A percentile compares a stretch with the other conserved stretches of the same genome.
Evolutionary conservation across 2,888 invertebrate species (phyloP).

Genomic region (Fragum sueziense): DNA sequence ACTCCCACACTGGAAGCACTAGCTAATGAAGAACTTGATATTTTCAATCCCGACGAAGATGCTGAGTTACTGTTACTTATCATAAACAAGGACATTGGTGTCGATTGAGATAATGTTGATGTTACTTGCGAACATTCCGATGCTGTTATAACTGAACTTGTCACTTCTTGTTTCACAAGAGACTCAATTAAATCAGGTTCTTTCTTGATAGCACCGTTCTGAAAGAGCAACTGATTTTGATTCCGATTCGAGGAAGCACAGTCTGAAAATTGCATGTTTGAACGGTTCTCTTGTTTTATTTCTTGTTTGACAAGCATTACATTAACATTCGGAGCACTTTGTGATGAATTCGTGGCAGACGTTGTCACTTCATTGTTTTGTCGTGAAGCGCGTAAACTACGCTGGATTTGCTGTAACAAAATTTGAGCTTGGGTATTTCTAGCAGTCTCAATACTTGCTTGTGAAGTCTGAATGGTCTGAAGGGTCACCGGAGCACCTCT

Average conservation of each 20-base stretch:
- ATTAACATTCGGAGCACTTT: constrained; percentile 36
- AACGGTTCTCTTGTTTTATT: constrained; percentile 36
- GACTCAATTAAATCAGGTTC: constrained; percentile 46
- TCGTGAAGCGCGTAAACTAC: constrained; percentile 31
- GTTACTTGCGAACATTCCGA: constrained; percentile 52
- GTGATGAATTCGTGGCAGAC: constrained; percentile 10
- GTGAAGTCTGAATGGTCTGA: constrained; percentile 14
- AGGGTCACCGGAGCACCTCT: not conserved
- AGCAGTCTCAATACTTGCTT: constrained; percentile 1
- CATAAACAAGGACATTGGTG: constrained; percentile 41
- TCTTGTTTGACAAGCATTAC: constrained; percentile 38
- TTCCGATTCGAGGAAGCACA: not conserved
- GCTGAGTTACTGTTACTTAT: constrained; percentile 36
- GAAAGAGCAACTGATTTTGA: constrained; percentile 10
- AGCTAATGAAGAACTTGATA: constrained; percentile 1
- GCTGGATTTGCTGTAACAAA: constrained; percentile 50
- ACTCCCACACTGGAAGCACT: not conserved
- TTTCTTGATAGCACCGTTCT: constrained; percentile 28
- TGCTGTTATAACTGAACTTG: constrained; percentile 5
- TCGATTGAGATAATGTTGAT: constrained; percentile 67
- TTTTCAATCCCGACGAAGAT: not conserved
- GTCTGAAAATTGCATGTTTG: constrained; percentile 1
- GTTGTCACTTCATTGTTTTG: constrained; percentile 23
- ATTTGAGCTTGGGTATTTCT: constrained; percentile 47
- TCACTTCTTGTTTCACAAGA: constrained; percentile 44